Base-by-base conservation (phyloP, 2,888 invertebrate genomes). In the Lithophane socia region DNA sequence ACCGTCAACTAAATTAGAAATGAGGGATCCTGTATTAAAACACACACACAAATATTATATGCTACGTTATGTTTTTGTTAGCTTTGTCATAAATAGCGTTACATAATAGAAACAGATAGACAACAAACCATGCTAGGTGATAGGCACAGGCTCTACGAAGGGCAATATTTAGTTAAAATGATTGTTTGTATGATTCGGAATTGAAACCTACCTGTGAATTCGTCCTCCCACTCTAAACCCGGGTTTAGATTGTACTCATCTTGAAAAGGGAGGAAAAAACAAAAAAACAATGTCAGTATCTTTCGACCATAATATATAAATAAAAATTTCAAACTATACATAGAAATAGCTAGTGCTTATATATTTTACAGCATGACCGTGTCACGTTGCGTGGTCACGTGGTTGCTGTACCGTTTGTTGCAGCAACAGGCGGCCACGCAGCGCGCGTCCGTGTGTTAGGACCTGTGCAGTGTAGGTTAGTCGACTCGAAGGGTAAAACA, bases 221-320 rank as follows among this genome's bases (percentile, higher is more conserved):
- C 99, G 98, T 99, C 99, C 98, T 99, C 99, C 99, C 99, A 99
- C 97, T 99, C 99, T 99, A 99, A 99, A 98, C 99, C 99, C 98
- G 99, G 99, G 98, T 99, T 99, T 98, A 99, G 99, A 99, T 99
- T 99, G 99, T 99, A 99, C 98, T 99, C 99, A 98, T 99, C 99
- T 99, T 98, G 98, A 98, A 98, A 97, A 97, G 97, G 97, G 97
- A 97, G 95, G 96, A 96, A 96, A 95, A 94, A 96, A 95, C 95
- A 92, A 68, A 95, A 95, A 95, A 95, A 94, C 93, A 94, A 96
- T 96, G 96, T 97, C 97, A 97, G 97, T 97, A 97, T 96, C 92
- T 95, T 94, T 95, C 93, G 94, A 95, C 94, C 93, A 95, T 94
- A 88, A 89, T 89, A 89, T 85, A 93, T 92, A 92, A 92, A 94